These are phyloP conservation scores for Parnassius apollo DNA, from an alignment of 2,888 invertebrate genomes.

Conservation along the genomic window DNA sequence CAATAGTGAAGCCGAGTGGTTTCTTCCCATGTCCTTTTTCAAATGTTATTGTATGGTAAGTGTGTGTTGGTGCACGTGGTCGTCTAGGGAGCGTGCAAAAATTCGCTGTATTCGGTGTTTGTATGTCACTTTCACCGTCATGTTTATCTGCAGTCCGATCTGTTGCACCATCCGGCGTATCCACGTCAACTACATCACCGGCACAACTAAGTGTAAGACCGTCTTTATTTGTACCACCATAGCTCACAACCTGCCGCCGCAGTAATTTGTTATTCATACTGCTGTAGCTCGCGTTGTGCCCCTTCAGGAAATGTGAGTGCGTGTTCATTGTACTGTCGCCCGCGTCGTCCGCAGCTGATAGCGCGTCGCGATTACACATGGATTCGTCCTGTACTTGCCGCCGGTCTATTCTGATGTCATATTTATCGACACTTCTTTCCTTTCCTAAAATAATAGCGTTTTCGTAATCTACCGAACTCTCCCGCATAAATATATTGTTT, in stretches of 20 bases:
- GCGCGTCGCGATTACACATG: slow-evolving; percentile 72
- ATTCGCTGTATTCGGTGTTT: slow-evolving; percentile 78
- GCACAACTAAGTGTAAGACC: slow-evolving; percentile 68
- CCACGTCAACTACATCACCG: slow-evolving; percentile 64
- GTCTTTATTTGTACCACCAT: slow-evolving; percentile 74
- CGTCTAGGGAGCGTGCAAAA: slow-evolving; percentile 88
- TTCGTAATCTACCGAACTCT: slow-evolving; percentile 87
- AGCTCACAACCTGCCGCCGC: slow-evolving; percentile 80
- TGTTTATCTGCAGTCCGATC: slow-evolving; percentile 57
- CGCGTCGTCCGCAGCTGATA: slow-evolving; percentile 72
- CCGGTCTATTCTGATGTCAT: slow-evolving; percentile 87
- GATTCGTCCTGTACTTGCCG: slow-evolving; percentile 77
- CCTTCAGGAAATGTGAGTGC: slow-evolving; percentile 83
- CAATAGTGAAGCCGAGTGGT: slow-evolving; percentile 93
- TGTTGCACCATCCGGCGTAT: slow-evolving; percentile 58
- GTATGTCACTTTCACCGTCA: slow-evolving; percentile 63
- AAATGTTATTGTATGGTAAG: slow-evolving; percentile 86
- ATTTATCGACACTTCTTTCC: slow-evolving; percentile 69
- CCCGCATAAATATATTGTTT: slow-evolving; percentile 72
- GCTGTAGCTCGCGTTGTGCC: slow-evolving; percentile 81
- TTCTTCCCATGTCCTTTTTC: slow-evolving; percentile 92
- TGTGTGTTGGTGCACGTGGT: slow-evolving; percentile 85
- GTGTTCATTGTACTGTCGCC: slow-evolving; percentile 58
- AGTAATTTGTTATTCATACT: slow-evolving; percentile 83
- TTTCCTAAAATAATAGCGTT: slow-evolving; percentile 80